These are phyloP conservation scores for Galbula dea DNA, from an alignment of 2,113 vertebrate species.

Conservation along the genomic window DNA sequence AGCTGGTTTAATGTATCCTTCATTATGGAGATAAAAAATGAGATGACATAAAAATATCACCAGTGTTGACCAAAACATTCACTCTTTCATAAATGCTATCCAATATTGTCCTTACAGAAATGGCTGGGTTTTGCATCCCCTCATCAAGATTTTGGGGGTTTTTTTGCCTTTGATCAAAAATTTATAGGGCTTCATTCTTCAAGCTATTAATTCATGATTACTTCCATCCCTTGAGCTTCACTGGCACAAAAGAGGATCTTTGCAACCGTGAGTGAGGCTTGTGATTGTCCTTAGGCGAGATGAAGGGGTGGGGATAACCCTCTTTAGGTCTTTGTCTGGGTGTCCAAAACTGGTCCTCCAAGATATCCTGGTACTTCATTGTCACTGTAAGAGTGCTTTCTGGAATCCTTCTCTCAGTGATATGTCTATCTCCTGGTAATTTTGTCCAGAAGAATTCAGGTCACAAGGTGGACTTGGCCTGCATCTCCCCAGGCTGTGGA, in stretches of 20 bases:
- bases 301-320: neutral
- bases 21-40: neutral
- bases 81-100: neutral
- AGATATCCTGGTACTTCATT: neutral
- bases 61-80: neutral
- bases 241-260: neutral
- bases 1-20: neutral
- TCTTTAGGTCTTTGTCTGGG: neutral
- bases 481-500: neutral
- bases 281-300: neutral
- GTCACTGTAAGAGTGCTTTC: neutral
- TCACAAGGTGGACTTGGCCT: neutral
- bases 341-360: neutral
- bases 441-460: neutral
- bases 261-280: neutral
- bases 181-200: neutral
- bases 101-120: neutral
- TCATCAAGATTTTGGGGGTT: neutral
- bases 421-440: neutral
- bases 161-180: neutral
- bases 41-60: neutral
- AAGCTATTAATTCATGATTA: neutral
- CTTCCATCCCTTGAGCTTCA: neutral
- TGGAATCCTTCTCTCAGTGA: neutral
- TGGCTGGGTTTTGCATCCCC: neutral